phyloP scores from a whole-genome alignment of 2,888 invertebrate genomes.

The Cancer borealis region DNA sequence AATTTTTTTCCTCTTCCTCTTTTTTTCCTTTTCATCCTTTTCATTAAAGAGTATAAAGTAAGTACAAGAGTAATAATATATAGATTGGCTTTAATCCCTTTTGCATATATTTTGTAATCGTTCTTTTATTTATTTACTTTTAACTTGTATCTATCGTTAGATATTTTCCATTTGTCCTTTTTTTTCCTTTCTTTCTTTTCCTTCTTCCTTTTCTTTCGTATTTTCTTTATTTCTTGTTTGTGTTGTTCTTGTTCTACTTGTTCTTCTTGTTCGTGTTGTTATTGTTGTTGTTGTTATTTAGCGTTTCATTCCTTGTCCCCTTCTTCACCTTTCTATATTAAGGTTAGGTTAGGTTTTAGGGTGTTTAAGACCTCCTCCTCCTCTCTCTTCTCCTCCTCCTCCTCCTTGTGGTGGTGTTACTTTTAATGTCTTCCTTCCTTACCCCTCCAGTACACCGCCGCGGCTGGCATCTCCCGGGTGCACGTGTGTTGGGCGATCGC shows the following conservation, averaged over 20 bases:
- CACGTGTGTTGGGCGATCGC: constrained; percentile 72
- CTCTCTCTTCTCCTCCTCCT: neutral
- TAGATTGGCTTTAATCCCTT: too few species aligned
- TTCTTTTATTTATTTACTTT: neutral
- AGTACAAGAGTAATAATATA: too few species aligned
- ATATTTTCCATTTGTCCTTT: neutral
- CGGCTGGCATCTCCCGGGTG: constrained; percentile 33
- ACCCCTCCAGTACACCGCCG: constrained; percentile 53
- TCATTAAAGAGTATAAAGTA: too few species aligned
- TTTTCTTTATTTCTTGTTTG: neutral
- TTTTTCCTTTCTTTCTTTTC: neutral
- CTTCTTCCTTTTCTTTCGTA: neutral
- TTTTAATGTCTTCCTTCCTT: too few species aligned
- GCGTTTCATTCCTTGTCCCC: neutral
- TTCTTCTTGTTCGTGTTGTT: neutral
- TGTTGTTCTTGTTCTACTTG: neutral
- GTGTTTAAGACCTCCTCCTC: neutral
- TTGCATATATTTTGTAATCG: too few species aligned
- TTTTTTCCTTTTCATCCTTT: neutral
- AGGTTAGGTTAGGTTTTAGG: too few species aligned
- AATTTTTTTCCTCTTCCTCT: neutral
- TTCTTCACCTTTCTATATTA: neutral
- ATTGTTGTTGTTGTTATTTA: neutral
- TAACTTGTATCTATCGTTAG: neutral
- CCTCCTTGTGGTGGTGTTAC: neutral